Base-by-base conservation (phyloP, 2,888 invertebrate species). In the Andrena trimmerana region DNA sequence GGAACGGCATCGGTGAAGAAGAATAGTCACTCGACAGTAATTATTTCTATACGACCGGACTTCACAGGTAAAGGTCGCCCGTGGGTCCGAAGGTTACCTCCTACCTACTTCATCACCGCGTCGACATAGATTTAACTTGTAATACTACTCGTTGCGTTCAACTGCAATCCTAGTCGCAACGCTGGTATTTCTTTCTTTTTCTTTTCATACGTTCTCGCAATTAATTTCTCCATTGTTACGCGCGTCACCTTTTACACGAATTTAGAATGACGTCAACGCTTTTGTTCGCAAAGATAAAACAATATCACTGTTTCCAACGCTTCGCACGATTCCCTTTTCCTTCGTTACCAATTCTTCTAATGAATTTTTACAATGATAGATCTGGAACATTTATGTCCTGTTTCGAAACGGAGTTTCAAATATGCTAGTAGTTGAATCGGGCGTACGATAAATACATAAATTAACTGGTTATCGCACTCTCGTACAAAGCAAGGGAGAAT, bases 51-150 rank as follows among this genome's bases (percentile, higher is more conserved):
- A 79, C 78, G 78, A 73, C 81, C 80, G 81, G 70, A 72, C 86
- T 84, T 74, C 73, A 80, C 91, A 90, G 89, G 90, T 90, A 90
- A 90, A 90, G 90, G 91, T 90, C 90, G 85, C 79, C 65, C 63
- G 83, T 86, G 87, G 87, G 90, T 91, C 90, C 90, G 91, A 90
- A 90, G 90, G 91, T 90, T 90, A 90, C 78, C 85, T 86, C 85
- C 87, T 83, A 78, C 84, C 86, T 81, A 84, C 77, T 79, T 72
- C 62, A 82, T 78, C 62, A 66, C 66, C 73, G 78, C 74, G 84
- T 83, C 80, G 79, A 70, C 87, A 85, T 75, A 81, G 72, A 84
- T 89, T 86, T 82, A 84, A 81, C 81, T 78, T 73, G 73, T 81
- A 69, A 83, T 81, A 69, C 77, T 76, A 77, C 80, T 76, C 72